Base-by-base conservation (phyloP, 37 sponge, comb jelly and placozoan species). In the Crambe crambe region DNA sequence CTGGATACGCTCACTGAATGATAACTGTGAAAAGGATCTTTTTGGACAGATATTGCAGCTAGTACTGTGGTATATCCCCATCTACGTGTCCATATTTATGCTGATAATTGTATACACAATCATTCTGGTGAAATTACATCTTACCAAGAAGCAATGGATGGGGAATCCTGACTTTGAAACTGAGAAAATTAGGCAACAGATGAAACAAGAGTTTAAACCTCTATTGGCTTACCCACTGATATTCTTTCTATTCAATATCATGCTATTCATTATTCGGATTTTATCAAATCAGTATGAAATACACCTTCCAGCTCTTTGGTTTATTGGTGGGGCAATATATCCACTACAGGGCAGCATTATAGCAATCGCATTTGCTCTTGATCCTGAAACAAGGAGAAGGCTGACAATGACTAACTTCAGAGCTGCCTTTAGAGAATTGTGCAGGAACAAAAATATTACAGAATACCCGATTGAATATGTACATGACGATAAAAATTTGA, bases 1-100 rank as follows among this genome's bases (percentile, higher is more conserved):
- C 65, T 92, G 92, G 92, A 92, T 92, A 39, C 71, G 77, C 29
- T 43, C 64, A 1, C 65, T 64, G 1, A 64, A 79, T 6, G 78
- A 77, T 42, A 34, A 29, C 32, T 64, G 73, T 3, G 26, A 34
- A 12, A 17, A 17, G 29, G 62, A 51, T 70, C 23, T 8, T 8
- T 34, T 58, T 18, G 92, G 85, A 12, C 36, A 63, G 1, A 61
- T 80, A 15, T 42, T 92, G 37, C 74, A 68, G 20, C 72, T 77
- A 42, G 44, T 57, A 8, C 56, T 80, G n/a, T 84, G 80, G 81
- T 86, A 79, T 58, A 75, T 83, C 38, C 92, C 92, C 18, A 63
- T 83, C 37, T 37, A 76, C 58, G 57, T 75, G 31, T 44, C 80
- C 2, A 54, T 87, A 26, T 15, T 83, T 44, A 42, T 68, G 0